Base-by-base conservation (phyloP, 1,140 invertebrate genomes). In the Octopus sinensis region DNA sequence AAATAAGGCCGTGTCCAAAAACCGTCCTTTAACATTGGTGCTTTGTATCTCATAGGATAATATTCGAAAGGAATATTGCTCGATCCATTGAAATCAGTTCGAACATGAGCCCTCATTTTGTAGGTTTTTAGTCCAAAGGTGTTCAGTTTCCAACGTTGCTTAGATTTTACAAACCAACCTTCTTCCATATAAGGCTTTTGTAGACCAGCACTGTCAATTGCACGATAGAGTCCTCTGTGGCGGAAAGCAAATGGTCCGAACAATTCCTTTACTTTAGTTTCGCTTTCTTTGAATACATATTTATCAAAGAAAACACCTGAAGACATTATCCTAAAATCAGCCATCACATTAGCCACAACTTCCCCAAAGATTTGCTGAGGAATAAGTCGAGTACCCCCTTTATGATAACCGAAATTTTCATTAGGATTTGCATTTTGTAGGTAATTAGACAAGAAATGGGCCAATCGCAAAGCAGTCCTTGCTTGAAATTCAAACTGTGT, bases 291-390 rank as follows among this genome's bases (percentile, higher is more conserved):
- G 88, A 98, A 99, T 91, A 97, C 97, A 88, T 98, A 96, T 76
- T 95, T 93, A 88, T 98, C 96, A 95, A 96, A 99, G 88, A 94
- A 97, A 43, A 95, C 95, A 17, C 96, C 96, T 80, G 96, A 95
- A 6, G 95, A 95, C 94, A 95, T 96, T 83, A 98, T 95, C 79
- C 90, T 95, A 76, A 86, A 84, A 90, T 98, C 95, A 30, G 96
- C 96, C 85, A 98, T 93, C 0, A 98, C 94, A 77, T 97, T 92
- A n/a, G 97, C 94, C 9, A 99, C 88, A 0, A 96, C 97, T 82
- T 91, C 90, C 0, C 87, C 89, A 82, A 90, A 89, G 17, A 91
- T 12, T 43, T 88, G 84, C 43, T 88, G 87, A 54, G 84, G 53
- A 62, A 88, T 85, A 17, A 89, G 80, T 1, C 82, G 51, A 6